Evolutionary conservation across 2,113 vertebrate genomes (phyloP), one percentile per base, ranked within the genome.

Genomic region (Ranitomeya imitator): DNA sequence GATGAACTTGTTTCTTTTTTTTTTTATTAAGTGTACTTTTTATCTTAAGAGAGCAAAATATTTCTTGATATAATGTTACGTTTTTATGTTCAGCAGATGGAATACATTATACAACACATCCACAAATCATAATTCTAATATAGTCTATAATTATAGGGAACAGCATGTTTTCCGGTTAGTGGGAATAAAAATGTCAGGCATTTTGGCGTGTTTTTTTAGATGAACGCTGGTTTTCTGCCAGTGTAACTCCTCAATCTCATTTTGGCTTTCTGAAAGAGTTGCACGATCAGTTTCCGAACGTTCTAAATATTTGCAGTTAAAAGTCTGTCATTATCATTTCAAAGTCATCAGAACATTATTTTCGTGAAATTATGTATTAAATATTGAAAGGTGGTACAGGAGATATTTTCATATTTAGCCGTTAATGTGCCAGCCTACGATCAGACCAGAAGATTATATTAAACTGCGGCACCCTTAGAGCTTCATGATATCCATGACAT

Each of bases 31-130:
- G 59, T 65, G 57, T 23, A 60, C 65, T 74, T 86, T 80, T 69
- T 87, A 80, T 67, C n/a, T 55, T 87, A 80, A 71, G 52, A 87
- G 63, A 78, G 61, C 15, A 87, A 87, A 71, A 81, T 81, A 73
- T 57, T 74, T 83, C 57, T 77, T 83, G 21, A 88, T 88, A 83
- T 51, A 76, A 88, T 60, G 67, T 55, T 83, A 54, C 67, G 65
- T 77, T 88, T 88, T 88, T 88, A 88, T 88, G 87, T 77, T 83
- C 60, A 83, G 81, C 79, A 88, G 87, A 88, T 88, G 79, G 86
- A 88, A 88, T 83, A 73, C 79, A 88, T 88, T 83, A 88, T 77
- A 88, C 80, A 63, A 83, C 71, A 74, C 52, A 60, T 88, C 83
- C 86, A 82, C 65, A 83, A 88, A 63, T 82, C 79, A 83, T 76